These are phyloP conservation scores for Aradophagus sp. DNA, from an alignment of 1,140 invertebrate genomes.

Conservation along the genomic window DNA sequence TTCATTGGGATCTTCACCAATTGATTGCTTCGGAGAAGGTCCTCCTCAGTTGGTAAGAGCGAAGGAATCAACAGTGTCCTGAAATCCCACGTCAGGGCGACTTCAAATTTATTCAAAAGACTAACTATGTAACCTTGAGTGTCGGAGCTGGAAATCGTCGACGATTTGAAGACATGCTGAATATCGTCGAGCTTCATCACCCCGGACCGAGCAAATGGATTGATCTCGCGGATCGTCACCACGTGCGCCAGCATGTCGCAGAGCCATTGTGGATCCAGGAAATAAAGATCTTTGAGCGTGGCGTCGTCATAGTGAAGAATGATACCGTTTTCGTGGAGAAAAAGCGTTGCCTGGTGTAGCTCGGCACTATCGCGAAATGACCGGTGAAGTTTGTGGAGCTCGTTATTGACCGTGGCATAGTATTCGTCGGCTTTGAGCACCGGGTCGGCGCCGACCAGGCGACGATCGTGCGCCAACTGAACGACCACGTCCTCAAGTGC, in stretches of 20 bases:
- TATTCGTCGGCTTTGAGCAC: constrained; percentile 93
- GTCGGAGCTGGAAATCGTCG: constrained; percentile 77
- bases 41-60: constrained; percentile 89
- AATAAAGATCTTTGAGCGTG: constrained; percentile 94
- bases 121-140: constrained; percentile 89
- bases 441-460: constrained; percentile 83
- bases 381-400: constrained; percentile 79
- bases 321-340: constrained; percentile 98
- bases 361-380: constrained; percentile 91
- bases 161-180: constrained; percentile 92
- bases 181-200: constrained; percentile 96
- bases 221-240: constrained; percentile 96
- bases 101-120: constrained; percentile 96
- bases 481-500: constrained; percentile 94
- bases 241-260: constrained; percentile 98
- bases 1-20: constrained; percentile 81
- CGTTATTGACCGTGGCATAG: constrained; percentile 80
- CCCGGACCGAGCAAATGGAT: constrained; percentile 93
- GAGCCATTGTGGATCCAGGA: constrained; percentile 98
- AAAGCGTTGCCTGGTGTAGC: constrained; percentile 95
- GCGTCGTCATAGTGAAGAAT: constrained; percentile 98
- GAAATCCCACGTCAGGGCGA: constrained; percentile 97
- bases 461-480: constrained; percentile 84
- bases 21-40: constrained; percentile 74
- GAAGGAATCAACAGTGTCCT: constrained; percentile 93